phyloP scores from a whole-genome alignment of 2,113 vertebrate species.

The Amazona guildingii region DNA sequence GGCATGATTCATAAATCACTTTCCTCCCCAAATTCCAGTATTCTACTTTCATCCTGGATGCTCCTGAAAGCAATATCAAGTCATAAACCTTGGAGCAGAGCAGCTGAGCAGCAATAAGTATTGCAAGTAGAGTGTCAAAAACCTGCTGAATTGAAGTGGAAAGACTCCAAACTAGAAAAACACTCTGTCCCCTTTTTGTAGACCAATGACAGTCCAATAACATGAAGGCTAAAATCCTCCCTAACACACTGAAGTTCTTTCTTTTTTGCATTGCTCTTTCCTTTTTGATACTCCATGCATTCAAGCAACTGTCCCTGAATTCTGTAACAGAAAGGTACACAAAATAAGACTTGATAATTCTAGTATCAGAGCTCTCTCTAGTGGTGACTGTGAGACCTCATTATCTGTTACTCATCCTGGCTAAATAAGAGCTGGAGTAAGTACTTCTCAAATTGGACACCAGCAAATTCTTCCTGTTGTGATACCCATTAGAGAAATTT shows the following conservation, averaged over 20 bases:
- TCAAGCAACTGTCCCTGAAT: neutral
- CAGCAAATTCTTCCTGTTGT: neutral
- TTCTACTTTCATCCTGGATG: slow-evolving; percentile 11
- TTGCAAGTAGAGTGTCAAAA: slow-evolving; percentile 24
- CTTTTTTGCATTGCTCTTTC: neutral
- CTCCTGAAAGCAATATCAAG: slow-evolving; percentile 39
- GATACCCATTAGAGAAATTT: neutral
- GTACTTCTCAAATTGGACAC: neutral
- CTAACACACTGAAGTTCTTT: neutral
- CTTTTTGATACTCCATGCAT: neutral
- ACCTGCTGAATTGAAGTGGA: slow-evolving; percentile 40
- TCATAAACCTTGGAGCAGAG: slow-evolving; percentile 33
- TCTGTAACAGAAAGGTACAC: neutral
- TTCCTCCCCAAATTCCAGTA: neutral
- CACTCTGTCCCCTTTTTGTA: neutral
- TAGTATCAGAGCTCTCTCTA: slow-evolving; percentile 65
- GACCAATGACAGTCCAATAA: neutral
- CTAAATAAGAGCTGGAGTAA: neutral
- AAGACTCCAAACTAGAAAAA: slow-evolving; percentile 20
- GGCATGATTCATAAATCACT: neutral
- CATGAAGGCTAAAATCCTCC: neutral
- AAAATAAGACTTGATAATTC: neutral
- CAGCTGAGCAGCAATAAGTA: slow-evolving; percentile 37
- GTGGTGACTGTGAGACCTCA: neutral
- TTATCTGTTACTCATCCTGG: neutral